These are phyloP conservation scores for Epinotia ramella DNA, from an alignment of 2,888 invertebrate species.

Conservation along the genomic window DNA sequence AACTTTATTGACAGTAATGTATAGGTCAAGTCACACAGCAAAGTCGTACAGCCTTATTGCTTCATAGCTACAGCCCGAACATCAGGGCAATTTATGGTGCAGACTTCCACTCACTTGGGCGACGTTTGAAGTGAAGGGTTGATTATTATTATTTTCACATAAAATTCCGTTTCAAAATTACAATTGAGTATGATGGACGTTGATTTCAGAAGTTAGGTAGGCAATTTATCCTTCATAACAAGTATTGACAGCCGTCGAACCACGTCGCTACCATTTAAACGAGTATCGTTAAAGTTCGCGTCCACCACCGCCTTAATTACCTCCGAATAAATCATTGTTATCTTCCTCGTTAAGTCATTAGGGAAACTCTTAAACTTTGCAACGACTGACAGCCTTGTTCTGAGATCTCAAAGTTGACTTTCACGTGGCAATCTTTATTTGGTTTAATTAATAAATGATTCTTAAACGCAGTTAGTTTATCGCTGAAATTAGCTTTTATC, in stretches of 20 bases:
- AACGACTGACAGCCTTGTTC: constrained; percentile 44
- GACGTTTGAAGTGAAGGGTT: background rate
- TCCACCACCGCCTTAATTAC: constrained; percentile 59
- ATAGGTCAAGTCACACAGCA: no score
- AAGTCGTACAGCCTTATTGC: no score
- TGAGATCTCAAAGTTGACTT: background rate
- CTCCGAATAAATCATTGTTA: constrained; percentile 70
- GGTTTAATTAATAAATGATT: constrained; percentile 30
- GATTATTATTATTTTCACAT: no score
- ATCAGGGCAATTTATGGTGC: background rate
- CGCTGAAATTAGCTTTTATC: constrained; percentile 16
- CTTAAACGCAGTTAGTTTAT: constrained; percentile 18
- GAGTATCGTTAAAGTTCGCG: constrained; percentile 34
- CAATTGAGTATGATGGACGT: background rate
- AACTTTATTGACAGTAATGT: background rate
- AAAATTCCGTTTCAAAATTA: background rate
- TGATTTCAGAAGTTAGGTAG: background rate
- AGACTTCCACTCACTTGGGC: background rate
- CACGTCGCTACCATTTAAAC: constrained; percentile 6
- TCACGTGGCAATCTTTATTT: background rate
- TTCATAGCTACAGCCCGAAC: background rate
- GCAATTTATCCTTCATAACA: background rate
- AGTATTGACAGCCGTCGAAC: constrained; percentile 27
- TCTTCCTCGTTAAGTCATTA: constrained; percentile 59
- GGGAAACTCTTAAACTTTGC: constrained; percentile 50